These are phyloP conservation scores for Triops cancriformis DNA, from an alignment of 1,140 invertebrate species.

Conservation along the genomic window DNA sequence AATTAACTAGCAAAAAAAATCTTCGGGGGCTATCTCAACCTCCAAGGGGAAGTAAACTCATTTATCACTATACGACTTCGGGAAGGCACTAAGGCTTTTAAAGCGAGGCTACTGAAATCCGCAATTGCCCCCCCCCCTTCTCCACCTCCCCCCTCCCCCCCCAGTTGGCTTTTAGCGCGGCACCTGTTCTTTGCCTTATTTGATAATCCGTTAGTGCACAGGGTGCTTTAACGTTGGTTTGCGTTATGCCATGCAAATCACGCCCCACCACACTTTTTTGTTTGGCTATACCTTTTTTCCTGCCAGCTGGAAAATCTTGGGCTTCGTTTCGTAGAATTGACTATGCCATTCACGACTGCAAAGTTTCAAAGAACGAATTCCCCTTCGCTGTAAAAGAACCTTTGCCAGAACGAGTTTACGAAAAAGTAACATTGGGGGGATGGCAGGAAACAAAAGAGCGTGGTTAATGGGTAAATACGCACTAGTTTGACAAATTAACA, in stretches of 20 bases:
- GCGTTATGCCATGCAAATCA: conserved; percentile 2
- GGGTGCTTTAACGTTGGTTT: background rate
- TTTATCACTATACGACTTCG: background rate
- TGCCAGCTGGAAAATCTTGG: background rate
- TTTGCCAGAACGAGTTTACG: background rate
- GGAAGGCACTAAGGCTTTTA: background rate
- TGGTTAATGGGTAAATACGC: background rate
- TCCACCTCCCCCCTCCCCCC: background rate
- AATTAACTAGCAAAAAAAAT: background rate
- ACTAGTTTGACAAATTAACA: background rate
- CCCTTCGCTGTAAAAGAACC: background rate
- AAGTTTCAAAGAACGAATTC: background rate
- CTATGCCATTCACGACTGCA: background rate
- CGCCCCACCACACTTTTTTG: background rate
- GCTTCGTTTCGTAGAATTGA: background rate
- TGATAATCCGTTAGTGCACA: conserved; percentile 6
- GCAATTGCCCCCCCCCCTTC: background rate
- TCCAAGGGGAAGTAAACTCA: background rate
- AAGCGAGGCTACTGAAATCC: background rate
- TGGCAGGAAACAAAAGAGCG: background rate
- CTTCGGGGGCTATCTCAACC: background rate
- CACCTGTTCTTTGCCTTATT: conserved; percentile 13
- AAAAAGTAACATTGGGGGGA: background rate
- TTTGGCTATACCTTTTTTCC: background rate
- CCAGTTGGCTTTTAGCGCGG: background rate